A percentile compares a stretch with the other conserved stretches of the same genome.
Conservation (phyloP, 92 coral and sea anemone genomes). For the Galaxea fascicularis region DNA sequence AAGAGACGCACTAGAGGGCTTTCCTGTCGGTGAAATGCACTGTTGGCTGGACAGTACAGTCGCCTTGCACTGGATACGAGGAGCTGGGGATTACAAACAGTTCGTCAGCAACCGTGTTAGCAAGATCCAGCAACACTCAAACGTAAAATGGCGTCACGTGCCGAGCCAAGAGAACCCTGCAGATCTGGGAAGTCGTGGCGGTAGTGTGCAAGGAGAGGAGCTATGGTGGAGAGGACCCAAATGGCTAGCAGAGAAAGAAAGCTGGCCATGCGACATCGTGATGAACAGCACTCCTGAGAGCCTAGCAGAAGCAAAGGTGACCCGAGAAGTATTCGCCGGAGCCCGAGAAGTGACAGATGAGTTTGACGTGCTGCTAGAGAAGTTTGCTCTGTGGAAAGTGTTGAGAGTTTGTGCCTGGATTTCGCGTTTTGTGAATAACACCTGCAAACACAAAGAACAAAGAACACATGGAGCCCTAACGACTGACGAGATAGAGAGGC, state of each 20-base stretch:
- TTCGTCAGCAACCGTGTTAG: slow-evolving; percentile 52
- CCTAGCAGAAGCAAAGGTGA: slow-evolving; percentile 3
- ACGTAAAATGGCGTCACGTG: slow-evolving; percentile 31
- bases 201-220: too few relatives aligned
- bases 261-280: slow-evolving; percentile 10
- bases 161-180: slow-evolving; percentile 47
- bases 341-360: slow-evolving; percentile 16
- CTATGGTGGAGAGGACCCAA: slow-evolving; percentile 2
- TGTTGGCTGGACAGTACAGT: slow-evolving; percentile 61
- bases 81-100: slow-evolving; percentile 36
- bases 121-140: slow-evolving; percentile 27
- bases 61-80: slow-evolving; percentile 45
- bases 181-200: slow-evolving; percentile 41
- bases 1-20: not conserved
- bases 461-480: slow-evolving; percentile 23
- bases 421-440: slow-evolving; percentile 10
- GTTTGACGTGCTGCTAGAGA: slow-evolving; percentile 23
- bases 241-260: not conserved
- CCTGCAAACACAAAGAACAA: not conserved
- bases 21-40: not conserved
- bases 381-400: not conserved
- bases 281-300: not conserved
- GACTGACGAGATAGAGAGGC: slow-evolving; percentile 5
- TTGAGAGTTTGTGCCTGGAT: slow-evolving; percentile 36
- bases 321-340: not conserved